phyloP scores from a whole-genome alignment of 2,113 vertebrate species.

The Micronisus gabar region DNA sequence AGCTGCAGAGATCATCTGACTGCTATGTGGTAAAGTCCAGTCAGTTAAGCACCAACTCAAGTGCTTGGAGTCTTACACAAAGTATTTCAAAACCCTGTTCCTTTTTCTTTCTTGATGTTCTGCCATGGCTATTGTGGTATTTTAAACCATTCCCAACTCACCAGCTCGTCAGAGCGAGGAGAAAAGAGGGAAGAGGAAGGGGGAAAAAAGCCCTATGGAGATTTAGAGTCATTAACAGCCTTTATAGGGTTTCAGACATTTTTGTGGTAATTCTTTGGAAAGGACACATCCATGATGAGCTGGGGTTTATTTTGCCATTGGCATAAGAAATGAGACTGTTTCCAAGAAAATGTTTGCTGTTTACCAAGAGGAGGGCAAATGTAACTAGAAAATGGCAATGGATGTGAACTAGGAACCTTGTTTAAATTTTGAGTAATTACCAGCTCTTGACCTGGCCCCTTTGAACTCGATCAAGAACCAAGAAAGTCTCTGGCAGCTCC shows the following conservation, averaged over 20 bases:
- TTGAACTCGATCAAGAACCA: neutral
- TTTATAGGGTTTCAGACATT: slow-evolving; percentile 57
- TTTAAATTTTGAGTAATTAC: neutral
- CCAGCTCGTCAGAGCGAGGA: slow-evolving; percentile 31
- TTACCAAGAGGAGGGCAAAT: neutral
- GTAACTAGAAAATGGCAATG: neutral
- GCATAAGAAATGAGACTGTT: slow-evolving; percentile 9
- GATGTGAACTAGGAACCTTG: neutral
- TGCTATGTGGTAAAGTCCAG: slow-evolving; percentile 1
- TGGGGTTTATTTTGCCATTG: slow-evolving; percentile 48
- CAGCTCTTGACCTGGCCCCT: neutral
- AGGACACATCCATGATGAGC: slow-evolving; percentile 8
- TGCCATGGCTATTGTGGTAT: slow-evolving; percentile 62
- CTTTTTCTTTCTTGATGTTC: slow-evolving; percentile 60
- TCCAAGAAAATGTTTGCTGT: slow-evolving; percentile 46
- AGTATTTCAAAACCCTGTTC: slow-evolving; percentile 54
- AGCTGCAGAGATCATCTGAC: slow-evolving; percentile 57
- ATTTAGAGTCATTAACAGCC: slow-evolving; percentile 52
- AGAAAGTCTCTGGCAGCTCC: neutral
- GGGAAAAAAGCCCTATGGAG: slow-evolving; percentile 3
- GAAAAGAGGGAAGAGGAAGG: slow-evolving; percentile 14
- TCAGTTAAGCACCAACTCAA: slow-evolving; percentile 26
- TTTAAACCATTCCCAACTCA: slow-evolving; percentile 61
- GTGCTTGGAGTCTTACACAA: slow-evolving; percentile 4
- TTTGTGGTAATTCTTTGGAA: slow-evolving; percentile 57